These are phyloP conservation scores for Hippocampus kuda DNA, from an alignment of 2,797 vertebrate species.

Conservation along the genomic window DNA sequence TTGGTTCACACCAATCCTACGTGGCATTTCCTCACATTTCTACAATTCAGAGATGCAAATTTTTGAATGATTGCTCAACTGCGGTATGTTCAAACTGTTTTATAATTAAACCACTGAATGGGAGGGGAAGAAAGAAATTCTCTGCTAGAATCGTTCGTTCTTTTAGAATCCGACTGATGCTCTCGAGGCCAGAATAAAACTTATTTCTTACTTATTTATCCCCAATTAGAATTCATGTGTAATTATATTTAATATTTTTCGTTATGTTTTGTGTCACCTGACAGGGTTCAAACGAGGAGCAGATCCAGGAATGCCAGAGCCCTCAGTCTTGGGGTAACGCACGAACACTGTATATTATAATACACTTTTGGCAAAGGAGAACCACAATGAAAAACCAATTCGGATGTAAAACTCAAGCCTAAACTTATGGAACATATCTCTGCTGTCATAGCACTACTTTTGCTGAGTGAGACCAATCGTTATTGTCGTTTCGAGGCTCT, in stretches of 20 bases:
- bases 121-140: neutral
- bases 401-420: no score
- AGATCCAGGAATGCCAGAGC: constrained; percentile 90
- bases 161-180: neutral
- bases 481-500: no score
- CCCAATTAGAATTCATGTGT: no score
- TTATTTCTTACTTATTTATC: no score
- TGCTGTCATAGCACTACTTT: no score
- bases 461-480: no score
- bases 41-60: neutral
- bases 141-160: neutral
- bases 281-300: constrained; percentile 88
- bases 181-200: no score
- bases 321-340: constrained; percentile 68
- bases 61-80: neutral
- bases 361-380: no score
- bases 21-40: neutral
- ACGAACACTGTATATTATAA: neutral
- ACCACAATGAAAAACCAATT: no score
- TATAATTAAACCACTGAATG: neutral
- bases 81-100: neutral
- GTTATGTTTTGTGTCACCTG: neutral
- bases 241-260: neutral
- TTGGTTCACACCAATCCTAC: neutral
- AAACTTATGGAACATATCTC: no score